Evolutionary conservation across 2,888 invertebrate genomes (phyloP).

Genomic region (Plebejus argus): DNA sequence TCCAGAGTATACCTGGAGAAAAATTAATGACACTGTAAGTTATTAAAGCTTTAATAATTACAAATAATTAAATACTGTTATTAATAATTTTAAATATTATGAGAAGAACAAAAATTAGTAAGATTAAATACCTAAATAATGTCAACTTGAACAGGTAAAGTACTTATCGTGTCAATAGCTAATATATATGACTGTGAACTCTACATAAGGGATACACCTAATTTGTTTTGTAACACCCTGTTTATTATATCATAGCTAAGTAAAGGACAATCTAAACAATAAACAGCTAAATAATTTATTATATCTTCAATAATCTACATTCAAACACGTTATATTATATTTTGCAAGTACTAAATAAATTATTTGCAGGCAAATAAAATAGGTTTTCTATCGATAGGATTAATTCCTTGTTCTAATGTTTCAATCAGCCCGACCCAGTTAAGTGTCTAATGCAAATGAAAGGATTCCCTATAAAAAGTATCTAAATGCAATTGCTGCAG

Average conservation of each 20-base stretch:
- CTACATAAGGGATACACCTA: no score
- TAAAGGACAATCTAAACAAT: neutral
- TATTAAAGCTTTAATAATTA: no score
- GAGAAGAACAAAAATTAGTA: no score
- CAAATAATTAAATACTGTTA: no score
- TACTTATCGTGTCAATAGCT: no score
- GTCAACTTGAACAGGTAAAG: no score
- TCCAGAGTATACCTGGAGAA: slow-evolving; percentile 59
- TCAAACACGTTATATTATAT: neutral
- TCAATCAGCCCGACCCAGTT: slow-evolving; percentile 19
- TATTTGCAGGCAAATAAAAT: neutral
- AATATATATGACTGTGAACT: no score
- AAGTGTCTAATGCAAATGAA: slow-evolving; percentile 11
- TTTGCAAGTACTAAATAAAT: neutral
- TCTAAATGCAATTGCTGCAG: neutral
- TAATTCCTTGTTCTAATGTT: slow-evolving; percentile 15
- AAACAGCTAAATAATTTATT: neutral
- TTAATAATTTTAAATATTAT: no score
- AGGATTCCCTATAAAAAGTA: slow-evolving; percentile 21
- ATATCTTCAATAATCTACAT: neutral
- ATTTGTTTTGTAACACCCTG: no score
- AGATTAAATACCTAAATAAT: no score
- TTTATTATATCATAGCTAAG: neutral
- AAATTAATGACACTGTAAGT: slow-evolving; percentile 42
- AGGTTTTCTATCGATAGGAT: neutral